phyloP scores from a whole-genome alignment of 2,888 invertebrate genomes.

The Apoda limacodes region DNA sequence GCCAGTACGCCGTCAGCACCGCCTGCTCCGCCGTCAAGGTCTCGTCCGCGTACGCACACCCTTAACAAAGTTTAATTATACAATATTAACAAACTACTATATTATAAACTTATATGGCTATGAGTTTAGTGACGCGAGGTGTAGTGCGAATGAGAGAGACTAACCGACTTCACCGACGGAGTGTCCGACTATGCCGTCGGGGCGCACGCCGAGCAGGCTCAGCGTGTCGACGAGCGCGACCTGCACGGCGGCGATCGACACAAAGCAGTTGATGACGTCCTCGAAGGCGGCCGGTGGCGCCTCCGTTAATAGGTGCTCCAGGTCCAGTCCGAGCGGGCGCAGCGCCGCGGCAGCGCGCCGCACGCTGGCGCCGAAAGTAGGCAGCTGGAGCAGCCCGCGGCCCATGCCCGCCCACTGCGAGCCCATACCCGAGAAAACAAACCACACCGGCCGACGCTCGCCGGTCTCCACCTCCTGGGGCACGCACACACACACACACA shows the following conservation, averaged over 20 bases:
- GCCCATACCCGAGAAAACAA: constrained; percentile 98
- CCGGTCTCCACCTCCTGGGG: constrained; percentile 44
- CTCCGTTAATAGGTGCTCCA: constrained; percentile 82
- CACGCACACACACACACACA: too few species aligned
- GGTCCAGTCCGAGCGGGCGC: constrained; percentile 82
- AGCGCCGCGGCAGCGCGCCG: constrained; percentile 81
- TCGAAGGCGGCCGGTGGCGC: constrained; percentile 84
- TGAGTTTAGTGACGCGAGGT: not conserved
- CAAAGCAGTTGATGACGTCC: constrained; percentile 90
- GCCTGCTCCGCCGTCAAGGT: constrained; percentile 95
- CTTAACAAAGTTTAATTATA: constrained; percentile 57
- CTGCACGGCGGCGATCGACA: constrained; percentile 95
- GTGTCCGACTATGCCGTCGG: constrained; percentile 97
- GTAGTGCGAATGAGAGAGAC: too few species aligned
- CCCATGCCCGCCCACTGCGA: constrained; percentile 98
- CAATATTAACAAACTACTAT: not conserved
- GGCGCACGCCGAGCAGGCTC: constrained; percentile 78
- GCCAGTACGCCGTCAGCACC: constrained; percentile 92
- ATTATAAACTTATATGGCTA: too few species aligned
- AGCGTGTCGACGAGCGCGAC: constrained; percentile 95
- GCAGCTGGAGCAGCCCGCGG: constrained; percentile 84
- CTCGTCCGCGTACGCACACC: constrained; percentile 97
- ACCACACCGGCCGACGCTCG: constrained; percentile 89
- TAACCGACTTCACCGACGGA: constrained; percentile 89
- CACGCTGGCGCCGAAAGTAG: constrained; percentile 84